Evolutionary conservation across 2,113 vertebrate genomes (phyloP).

Genomic region (Bungarus multicinctus): DNA sequence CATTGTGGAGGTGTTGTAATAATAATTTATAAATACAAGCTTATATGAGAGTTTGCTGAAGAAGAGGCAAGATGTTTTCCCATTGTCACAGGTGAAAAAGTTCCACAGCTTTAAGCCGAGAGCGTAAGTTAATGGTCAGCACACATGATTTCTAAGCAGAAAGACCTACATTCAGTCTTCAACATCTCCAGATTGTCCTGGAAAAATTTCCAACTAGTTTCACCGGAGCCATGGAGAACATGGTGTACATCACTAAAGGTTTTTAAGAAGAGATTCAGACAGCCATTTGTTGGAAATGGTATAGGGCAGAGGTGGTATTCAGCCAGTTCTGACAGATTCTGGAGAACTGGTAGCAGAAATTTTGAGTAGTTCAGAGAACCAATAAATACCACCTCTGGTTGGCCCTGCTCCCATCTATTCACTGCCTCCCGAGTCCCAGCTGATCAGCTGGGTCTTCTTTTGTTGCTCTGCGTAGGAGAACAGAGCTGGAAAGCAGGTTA

Average conservation of each 20-base stretch:
- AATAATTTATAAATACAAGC: not conserved
- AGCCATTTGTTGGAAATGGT: not conserved
- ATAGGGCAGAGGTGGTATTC: no score
- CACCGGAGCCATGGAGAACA: not conserved
- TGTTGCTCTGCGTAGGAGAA: no score
- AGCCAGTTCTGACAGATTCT: no score
- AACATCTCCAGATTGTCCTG: not conserved
- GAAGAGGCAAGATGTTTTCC: not conserved
- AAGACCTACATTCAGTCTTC: not conserved
- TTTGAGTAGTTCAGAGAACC: no score
- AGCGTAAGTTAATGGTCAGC: not conserved
- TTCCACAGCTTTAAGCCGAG: not conserved
- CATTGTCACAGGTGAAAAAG: not conserved
- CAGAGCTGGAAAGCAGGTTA: no score
- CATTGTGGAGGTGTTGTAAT: not conserved
- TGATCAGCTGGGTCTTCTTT: no score
- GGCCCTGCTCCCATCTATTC: no score
- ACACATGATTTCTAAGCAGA: not conserved
- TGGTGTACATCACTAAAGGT: not conserved
- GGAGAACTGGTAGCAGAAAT: no score
- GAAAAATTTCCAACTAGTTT: not conserved
- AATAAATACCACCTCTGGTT: no score
- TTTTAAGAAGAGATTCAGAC: not conserved
- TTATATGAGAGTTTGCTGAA: not conserved
- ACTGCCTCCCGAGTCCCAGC: no score